Evolutionary conservation across 2,113 vertebrate genomes (phyloP), one percentile per base, ranked within the genome.

Genomic region (Channa maculata): DNA sequence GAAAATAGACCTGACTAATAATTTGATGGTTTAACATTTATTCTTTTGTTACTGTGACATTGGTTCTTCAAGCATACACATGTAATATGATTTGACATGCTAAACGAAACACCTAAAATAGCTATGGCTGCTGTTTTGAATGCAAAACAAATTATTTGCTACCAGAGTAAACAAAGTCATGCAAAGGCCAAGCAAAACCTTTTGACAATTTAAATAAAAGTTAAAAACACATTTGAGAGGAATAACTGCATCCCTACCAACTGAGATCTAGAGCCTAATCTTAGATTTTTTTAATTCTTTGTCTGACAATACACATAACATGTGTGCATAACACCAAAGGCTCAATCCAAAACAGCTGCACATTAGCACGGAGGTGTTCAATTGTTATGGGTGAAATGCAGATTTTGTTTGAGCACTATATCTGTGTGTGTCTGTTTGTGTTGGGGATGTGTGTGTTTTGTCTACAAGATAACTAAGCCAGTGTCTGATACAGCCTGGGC

Each of bases 41-140:
- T 66, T 73, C 50, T 43, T 84, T 74, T 71, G 77, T 80, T 70
- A 66, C 43, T 43, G 58, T 64, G 55, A 82, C 80, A 65, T 75
- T 71, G 53, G 76, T 45, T 85, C 77, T 74, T 52, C 37, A 33
- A 68, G 60, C 69, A 37, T 8, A 75, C 74, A 71, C 59, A 53
- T 63, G 88, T 86, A 86, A 90, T 70, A 71, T 59, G 80, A 86
- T 80, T 71, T 90, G 91, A 90, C 85, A 86, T 61, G 74, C 82
- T 87, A 87, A 91, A 80, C 48, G 59, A 89, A 87, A 71, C 44
- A 51, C 83, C 78, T 57, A 77, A 91, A 91, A 91, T 88, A 91
- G 75, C 72, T 51, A 5, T 6, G 62, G 63, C 63, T 49, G 82
- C 58, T 83, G 86, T 79, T 84, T 72, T 68, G 55, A 80, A 80